These are phyloP conservation scores for Corella eumyota DNA, from an alignment of 23 tunicate species.

Conservation along the genomic window DNA sequence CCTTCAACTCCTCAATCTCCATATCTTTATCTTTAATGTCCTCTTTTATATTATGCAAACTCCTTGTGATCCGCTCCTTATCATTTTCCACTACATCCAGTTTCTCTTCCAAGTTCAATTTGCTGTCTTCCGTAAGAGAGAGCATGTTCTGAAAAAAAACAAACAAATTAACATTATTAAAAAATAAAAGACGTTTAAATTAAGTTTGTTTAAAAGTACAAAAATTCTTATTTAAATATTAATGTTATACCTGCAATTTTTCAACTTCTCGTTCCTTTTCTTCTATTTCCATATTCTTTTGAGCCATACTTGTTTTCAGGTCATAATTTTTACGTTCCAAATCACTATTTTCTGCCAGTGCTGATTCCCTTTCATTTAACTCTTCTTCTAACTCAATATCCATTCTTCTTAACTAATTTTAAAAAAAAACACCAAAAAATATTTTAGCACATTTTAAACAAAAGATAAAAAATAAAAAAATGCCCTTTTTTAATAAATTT, in stretches of 20 bases:
- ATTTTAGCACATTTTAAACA: not conserved
- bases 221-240: not conserved
- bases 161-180: not conserved
- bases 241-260: slow-evolving; percentile 30
- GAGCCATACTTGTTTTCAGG: slow-evolving; percentile 29
- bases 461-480: not conserved
- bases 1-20: slow-evolving; percentile 45
- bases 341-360: slow-evolving; percentile 39
- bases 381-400: slow-evolving; percentile 80
- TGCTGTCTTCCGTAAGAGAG: slow-evolving; percentile 30
- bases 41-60: slow-evolving; percentile 20
- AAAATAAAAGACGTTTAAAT: not conserved
- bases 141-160: slow-evolving; percentile 10
- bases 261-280: slow-evolving; percentile 37
- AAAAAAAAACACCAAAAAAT: not conserved
- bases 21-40: slow-evolving; percentile 60
- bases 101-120: slow-evolving; percentile 50
- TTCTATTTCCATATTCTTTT: slow-evolving; percentile 45
- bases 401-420: slow-evolving; percentile 52
- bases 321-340: slow-evolving; percentile 40
- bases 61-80: slow-evolving; percentile 11
- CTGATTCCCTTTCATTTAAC: slow-evolving; percentile 63
- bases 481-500: not conserved
- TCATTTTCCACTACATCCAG: slow-evolving; percentile 21
- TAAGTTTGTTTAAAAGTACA: not conserved